Evolutionary conservation across 2,113 vertebrate species (phyloP), one percentile per base, ranked within the genome.

Genomic region (Tinamus guttatus): DNA sequence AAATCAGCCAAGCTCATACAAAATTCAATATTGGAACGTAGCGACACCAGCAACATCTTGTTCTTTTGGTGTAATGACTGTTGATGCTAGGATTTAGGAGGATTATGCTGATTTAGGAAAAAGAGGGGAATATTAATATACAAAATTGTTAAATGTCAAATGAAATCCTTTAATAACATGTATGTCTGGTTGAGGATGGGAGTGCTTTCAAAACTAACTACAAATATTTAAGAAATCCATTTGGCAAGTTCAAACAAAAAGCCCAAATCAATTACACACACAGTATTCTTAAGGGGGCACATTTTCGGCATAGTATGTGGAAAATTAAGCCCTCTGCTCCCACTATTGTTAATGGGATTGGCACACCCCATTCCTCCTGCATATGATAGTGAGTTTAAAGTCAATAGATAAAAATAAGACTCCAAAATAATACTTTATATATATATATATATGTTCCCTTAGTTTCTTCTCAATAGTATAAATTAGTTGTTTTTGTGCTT

Each of bases 121-220:
- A 97, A 97, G 96, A 97, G 77, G 90, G 85, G 92, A 97, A 98
- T 98, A 98, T 98, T 98, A 98, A 98, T 97, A 97, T 94, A 98
- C 94, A 97, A 96, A 98, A 98, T 98, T 97, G 97, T 98, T 97
- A 97, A 98, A 97, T 96, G 96, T 97, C 97, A 98, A 97, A 97
- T 95, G 77, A 97, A 98, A 98, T 98, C 98, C 97, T 93, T 97
- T 98, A 98, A 98, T 98, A 97, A 98, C 32, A 71, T 96, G 88
- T 94, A 92, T 97, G 96, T 98, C 97, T 98, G 97, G 96, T 89
- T 52, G 95, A 96, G 94, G 86, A 97, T 91, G 95, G 92, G 96
- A 96, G 94, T 81, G 95, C 96, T 98, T 97, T 97, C 94, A 97
- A 97, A 98, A 97, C 87, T 51, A 95, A 95, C 97, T 97, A 58